These are phyloP conservation scores for Beroe forskalii DNA, from an alignment of 37 sponge, comb jelly and placozoan species.

Conservation along the genomic window DNA sequence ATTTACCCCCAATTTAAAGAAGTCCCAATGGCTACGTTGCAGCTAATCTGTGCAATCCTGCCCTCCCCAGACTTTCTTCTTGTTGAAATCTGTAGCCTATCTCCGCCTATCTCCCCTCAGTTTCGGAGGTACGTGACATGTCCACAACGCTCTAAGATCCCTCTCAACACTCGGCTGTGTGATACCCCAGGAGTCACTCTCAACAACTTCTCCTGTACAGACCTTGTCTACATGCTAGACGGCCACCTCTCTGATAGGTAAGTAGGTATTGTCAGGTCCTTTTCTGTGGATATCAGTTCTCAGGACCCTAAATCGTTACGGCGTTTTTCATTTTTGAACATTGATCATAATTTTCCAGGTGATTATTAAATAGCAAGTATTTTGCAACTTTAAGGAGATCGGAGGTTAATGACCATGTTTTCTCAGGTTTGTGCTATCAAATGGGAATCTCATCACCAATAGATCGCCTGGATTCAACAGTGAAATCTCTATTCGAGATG, in stretches of 20 bases:
- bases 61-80: too few species aligned
- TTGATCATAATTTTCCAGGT: not conserved
- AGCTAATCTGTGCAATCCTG: too few species aligned
- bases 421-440: conserved; percentile 13
- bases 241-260: conserved; percentile 59
- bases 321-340: not conserved
- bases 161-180: conserved; percentile 13
- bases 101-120: too few species aligned
- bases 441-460: conserved; percentile 23
- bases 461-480: conserved; percentile 55
- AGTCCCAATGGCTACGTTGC: too few species aligned
- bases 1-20: too few species aligned
- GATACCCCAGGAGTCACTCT: conserved; percentile 13
- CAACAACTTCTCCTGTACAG: conserved; percentile 21
- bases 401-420: too few species aligned
- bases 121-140: not conserved
- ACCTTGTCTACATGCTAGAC: conserved; percentile 54
- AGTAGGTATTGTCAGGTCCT: not conserved
- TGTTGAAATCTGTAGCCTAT: too few species aligned
- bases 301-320: too few species aligned
- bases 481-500: conserved; percentile 25
- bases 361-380: not conserved
- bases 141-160: not conserved
- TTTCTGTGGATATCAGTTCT: too few species aligned
- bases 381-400: too few species aligned